Base-by-base conservation (phyloP, 2,888 invertebrate species). In the Trichopoda pennipes region DNA sequence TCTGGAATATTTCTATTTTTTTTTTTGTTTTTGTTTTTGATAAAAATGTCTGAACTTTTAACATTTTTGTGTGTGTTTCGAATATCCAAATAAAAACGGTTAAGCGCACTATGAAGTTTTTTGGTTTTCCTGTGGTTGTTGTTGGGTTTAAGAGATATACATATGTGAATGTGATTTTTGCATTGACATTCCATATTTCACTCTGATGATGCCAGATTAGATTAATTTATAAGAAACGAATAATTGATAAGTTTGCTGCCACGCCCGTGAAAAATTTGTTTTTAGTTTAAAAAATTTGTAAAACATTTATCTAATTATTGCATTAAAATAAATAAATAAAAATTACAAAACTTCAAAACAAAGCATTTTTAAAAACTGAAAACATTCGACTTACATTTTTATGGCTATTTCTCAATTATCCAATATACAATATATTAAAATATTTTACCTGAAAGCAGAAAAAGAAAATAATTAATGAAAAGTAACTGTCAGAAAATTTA, bases 11-110 rank as follows among this genome's bases (percentile, higher is more conserved):
- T 49, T 78, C 63, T 56, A 58, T 69, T n/a, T n/a, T n/a, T n/a
- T n/a, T n/a, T n/a, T n/a, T n/a, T n/a, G n/a, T n/a, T n/a, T n/a
- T n/a, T n/a, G n/a, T n/a, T n/a, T n/a, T 23, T 77, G 66, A 12
- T 12, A 44, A 58, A 81, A 81, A 78, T 78, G 74, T 78, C 58
- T 74, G 58, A 78, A 58, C 66, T 63, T 79, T 82, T 68, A 79
- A 72, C 82, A 79, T 79, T 82, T 72, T 75, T 60, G 72, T 77
- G 49, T 82, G 82, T 82, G 82, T 44, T 75, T 68, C 61, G 82
- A 82, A 82, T 82, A 76, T 42, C 42, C 68, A 80, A 80, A 42
- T 73, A 44, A 32, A 73, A 79, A 68, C 53, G 35, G 60, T 73
- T 79, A 79, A 79, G 60, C 53, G 42, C 70, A 78, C 42, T 51